These are phyloP conservation scores for Uropsilus gracilis DNA, from an alignment of 2,113 vertebrate species.

Conservation along the genomic window DNA sequence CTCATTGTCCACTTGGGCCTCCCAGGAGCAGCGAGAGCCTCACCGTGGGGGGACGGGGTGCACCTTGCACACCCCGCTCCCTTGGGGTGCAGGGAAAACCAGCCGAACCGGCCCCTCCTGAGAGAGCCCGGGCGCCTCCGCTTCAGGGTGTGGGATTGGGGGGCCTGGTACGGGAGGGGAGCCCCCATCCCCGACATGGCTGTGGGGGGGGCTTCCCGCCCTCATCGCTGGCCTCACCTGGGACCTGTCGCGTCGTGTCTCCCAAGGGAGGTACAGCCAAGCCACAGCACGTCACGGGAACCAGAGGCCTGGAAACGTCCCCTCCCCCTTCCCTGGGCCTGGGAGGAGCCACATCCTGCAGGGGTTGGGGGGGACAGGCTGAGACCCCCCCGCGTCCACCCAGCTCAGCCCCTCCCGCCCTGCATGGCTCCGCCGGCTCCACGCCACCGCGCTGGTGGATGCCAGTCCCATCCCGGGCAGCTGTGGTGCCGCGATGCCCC, in stretches of 20 bases:
- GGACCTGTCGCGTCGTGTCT: background rate
- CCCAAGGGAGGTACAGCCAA: background rate
- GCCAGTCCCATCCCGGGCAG: fast-evolving
- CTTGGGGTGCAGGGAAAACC: no score
- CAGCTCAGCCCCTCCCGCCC: background rate
- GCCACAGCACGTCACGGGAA: background rate
- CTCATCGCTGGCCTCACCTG: fast-evolving
- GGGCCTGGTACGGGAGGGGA: no score
- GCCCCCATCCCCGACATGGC: fast-evolving
- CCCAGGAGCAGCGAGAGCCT: no score
- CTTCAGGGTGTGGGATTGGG: no score
- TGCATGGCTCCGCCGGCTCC: background rate
- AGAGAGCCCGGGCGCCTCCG: background rate
- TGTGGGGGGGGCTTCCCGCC: background rate
- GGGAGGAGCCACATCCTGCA: fast-evolving
- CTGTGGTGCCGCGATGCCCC: no score
- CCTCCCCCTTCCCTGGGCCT: fast-evolving
- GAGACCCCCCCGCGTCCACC: fast-evolving
- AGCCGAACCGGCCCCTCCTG: background rate
- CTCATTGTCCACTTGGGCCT: fast-evolving
- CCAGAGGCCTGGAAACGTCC: background rate
- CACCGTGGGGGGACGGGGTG: no score
- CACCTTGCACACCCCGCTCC: background rate
- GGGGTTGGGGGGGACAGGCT: no score
- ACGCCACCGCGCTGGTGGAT: fast-evolving